Evolutionary conservation across 2,797 vertebrate genomes (phyloP), one percentile per base, ranked within the genome.

Genomic region (Kryptopterus vitreolus): DNA sequence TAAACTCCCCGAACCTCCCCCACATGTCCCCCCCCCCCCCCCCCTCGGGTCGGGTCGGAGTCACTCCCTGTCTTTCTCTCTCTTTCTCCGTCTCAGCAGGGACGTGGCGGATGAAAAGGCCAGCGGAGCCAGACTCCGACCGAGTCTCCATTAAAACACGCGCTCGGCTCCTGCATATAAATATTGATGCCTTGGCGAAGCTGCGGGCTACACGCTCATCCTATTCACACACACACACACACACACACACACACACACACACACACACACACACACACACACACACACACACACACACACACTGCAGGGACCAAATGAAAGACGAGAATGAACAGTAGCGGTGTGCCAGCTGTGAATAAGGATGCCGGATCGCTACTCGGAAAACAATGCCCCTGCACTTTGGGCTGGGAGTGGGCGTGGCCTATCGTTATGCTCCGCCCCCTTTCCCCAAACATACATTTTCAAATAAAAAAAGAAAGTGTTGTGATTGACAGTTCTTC

Each of bases 131-230:
- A 33, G 46, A 63, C 74, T 77, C 65, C 65, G 9, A 77, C 74
- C 59, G 79, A 6, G 59, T 63, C 52, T 77, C 74, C 65, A 75
- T 26, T 66, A 57, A n/a, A 68, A 78, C 75, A 59, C 46, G 48
- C 48, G 50, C 48, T 50, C 59, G 53, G 29, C 57, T 80, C 78
- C 66, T 31, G 52, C 69, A 20, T 75, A 85, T 81, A 83, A 83
- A 85, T 81, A 85, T 82, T 81, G 71, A 85, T 80, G 78, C 58
- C 48, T 59, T 31, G 58, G 72, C 53, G 29, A 84, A 77, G 74
- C 81, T 78, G 70, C 78, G 62, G 75, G 84, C 81, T 52, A 74
- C 24, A 74, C 33, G 24, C 61, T 58, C 50, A 20, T 78, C 48
- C 70, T 62, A 33, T 33, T 46, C 16, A 20, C 48, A 11, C 26